A percentile compares a stretch with the other conserved stretches of the same genome.
Evolutionary conservation across 2,888 invertebrate genomes (phyloP).

Genomic region (Strigamia transsilvanica): DNA sequence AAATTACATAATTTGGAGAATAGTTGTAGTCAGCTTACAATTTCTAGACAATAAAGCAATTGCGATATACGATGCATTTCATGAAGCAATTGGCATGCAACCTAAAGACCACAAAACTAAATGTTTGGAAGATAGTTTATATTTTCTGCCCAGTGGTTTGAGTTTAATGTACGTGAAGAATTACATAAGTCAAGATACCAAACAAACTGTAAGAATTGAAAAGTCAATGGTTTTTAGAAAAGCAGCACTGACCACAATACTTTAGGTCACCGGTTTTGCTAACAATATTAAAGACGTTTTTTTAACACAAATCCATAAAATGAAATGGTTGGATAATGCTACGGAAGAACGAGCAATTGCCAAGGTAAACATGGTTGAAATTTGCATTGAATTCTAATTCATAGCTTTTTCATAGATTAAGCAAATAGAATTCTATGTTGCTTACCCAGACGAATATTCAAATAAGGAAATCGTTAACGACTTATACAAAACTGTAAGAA

Average conservation of each 20-base stretch:
- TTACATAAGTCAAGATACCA: not conserved
- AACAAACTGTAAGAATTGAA: not conserved
- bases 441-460: conserved; percentile 1
- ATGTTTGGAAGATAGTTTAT: not conserved
- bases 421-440: not conserved
- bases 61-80: not conserved
- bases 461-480: not conserved
- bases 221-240: not conserved
- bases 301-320: not conserved
- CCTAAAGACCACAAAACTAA: not conserved
- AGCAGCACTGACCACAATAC: not conserved
- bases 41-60: not conserved
- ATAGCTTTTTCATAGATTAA: not conserved
- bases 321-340: not conserved
- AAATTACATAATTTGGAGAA: not conserved
- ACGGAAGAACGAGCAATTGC: not conserved
- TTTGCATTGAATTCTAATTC: not conserved
- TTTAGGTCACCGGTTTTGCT: conserved; percentile 5
- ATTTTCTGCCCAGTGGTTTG: not conserved
- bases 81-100: not conserved
- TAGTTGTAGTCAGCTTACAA: not conserved
- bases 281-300: not conserved
- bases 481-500: not conserved
- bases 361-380: not conserved
- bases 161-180: not conserved